Base-by-base conservation (phyloP, 2,113 vertebrate genomes). In the Epinephelus moara region DNA sequence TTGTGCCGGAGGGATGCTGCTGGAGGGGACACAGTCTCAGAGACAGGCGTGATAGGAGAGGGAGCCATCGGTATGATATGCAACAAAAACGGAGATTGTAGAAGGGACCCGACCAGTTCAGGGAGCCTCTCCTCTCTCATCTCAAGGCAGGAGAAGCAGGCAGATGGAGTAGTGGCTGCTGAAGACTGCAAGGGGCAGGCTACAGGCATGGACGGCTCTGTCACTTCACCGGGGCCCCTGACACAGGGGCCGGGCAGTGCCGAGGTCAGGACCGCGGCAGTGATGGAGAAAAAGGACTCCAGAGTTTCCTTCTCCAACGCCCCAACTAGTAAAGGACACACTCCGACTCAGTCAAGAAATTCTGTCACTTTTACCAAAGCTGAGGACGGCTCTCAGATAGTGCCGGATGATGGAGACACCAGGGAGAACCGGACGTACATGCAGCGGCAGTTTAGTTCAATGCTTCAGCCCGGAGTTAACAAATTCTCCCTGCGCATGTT, bases 401-500 rank as follows among this genome's bases (percentile, higher is more conserved):
- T 95, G 72, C 93, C 95, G 55, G 96, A 96, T 23, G 95, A 95
- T 23, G 96, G 88, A n/a, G 97, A 97, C 75, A 84, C 89, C 70
- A 89, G 93, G 55, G 97, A 96, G 77, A 96, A 95, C 78, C 97
- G 97, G 93, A 96, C 97, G 23, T 99, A 98, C 95, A 96, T 99
- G 97, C 98, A 99, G 95, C 95, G 97, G 80, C 98, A 99, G 95
- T 97, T 99, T 78, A 96, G 97, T 76, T 95, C 97, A 77, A 97
- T 99, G 96, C 96, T 99, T 30, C 98, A 99, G 94, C 98, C 98
- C 2, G 98, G 98, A 86, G 97, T 99, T 84, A 99, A 98, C 95
- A 99, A 99, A 93, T 99, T 99, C 96, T 99, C 98, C 84, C 95
- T 99, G 96, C 98, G 98, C 91, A 99, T 99, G 98, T 99, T 99